Base-by-base conservation (phyloP, 2,797 vertebrate genomes). In the Echeneis naucrates region DNA sequence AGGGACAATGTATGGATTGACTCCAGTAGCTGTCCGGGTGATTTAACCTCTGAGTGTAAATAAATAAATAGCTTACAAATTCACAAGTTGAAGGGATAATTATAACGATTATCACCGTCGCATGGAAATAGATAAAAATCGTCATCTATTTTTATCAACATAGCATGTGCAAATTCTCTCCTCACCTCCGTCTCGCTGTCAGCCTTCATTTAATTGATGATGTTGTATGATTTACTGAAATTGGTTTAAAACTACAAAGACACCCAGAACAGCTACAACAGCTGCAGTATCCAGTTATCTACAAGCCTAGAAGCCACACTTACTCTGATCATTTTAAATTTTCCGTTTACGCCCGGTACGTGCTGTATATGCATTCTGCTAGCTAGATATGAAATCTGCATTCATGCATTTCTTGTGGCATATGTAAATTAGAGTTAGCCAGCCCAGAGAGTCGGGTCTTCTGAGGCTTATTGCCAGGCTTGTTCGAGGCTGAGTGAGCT, bases 171-270 rank as follows among this genome's bases (percentile, higher is more conserved):
- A 68, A 42, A 42, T 35, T 11, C 17, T 8, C 16, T 57, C 17
- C 21, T 56, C 11, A 14, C 44, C 26, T 24, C 14, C 9, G 1
- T 9, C 16, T 51, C 13, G 37, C 1, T 27, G 13, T 44, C 37
- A 53, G 9, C 10, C 27, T 32, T 66, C 5, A 12, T 27, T 78
- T 52, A 56, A 56, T 60, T 44, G 40, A 70, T 4, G 14, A 26
- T 30, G 2, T 24, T 51, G 54, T 40, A 4, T 51, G 19, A 8
- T 56, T 70, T 66, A 3, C 48, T 50, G 55, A 38, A 21, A 55
- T 64, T 72, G 24, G 45, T 30, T 45, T 33, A 17, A 4, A 30
- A 35, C 51, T 38, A 8, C 16, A 44, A 42, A 40, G 53, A 35
- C 6, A 23, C 17, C 33, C 0, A 38, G 14, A 62, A 19, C 23